Conservation (phyloP, 2,888 invertebrate species). For the Ornithoptera alexandrae region DNA sequence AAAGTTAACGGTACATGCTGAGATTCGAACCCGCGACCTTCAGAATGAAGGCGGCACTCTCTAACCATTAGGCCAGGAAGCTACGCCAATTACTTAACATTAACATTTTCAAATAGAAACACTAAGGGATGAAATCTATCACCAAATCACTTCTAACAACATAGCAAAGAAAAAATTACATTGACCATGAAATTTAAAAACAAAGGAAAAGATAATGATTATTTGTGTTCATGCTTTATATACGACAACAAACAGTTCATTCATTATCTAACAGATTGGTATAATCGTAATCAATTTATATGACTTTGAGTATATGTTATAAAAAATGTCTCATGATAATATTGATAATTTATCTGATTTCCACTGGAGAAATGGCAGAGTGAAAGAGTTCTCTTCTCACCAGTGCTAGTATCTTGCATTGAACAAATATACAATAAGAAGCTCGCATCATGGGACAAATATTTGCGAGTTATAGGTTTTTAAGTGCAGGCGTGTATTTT, state of each 20-base stretch:
- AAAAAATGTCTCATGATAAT: neutral
- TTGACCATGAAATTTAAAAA: neutral
- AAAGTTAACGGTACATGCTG: too few species aligned
- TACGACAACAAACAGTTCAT: conserved; percentile 2
- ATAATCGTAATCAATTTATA: conserved; percentile 20
- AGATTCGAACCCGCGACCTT: too few species aligned
- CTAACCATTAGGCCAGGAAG: too few species aligned
- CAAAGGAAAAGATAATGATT: neutral
- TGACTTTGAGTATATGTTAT: conserved; percentile 12
- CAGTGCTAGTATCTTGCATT: neutral
- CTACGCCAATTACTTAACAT: too few species aligned
- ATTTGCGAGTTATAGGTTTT: neutral
- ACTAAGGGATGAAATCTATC: too few species aligned
- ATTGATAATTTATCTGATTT: neutral
- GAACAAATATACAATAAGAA: too few species aligned
- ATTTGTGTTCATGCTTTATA: neutral
- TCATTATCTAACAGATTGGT: conserved; percentile 20
- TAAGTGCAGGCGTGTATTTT: neutral
- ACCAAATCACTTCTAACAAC: neutral
- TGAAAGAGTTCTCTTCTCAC: neutral
- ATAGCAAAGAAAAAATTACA: neutral
- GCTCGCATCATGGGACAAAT: neutral
- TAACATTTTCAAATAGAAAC: too few species aligned
- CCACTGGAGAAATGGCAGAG: neutral
- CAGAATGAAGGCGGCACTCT: too few species aligned